These are phyloP conservation scores for Bilobella aurantiaca DNA, from an alignment of 1,140 invertebrate genomes.

Conservation along the genomic window DNA sequence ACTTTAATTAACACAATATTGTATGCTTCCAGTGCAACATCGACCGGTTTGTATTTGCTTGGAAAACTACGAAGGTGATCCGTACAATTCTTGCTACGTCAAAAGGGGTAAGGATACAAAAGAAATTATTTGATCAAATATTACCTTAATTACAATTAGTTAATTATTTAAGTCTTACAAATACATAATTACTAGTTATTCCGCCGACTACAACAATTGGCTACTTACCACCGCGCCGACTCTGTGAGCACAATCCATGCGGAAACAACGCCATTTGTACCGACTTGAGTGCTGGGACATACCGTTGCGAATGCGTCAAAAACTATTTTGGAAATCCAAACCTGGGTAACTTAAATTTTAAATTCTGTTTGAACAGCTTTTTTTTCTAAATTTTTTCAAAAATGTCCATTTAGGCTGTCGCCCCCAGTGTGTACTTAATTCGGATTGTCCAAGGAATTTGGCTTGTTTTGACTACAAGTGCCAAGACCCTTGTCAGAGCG, in stretches of 20 bases:
- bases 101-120: too few relatives aligned
- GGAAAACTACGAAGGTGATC: constrained; percentile 66
- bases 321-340: constrained; percentile 59
- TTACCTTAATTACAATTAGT: too few relatives aligned
- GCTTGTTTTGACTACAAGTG: constrained; percentile 81
- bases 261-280: constrained; percentile 41
- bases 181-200: constrained; percentile 68
- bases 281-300: background rate
- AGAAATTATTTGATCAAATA: too few relatives aligned
- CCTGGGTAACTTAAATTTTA: constrained; percentile 12
- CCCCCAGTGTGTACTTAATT: constrained; percentile 53
- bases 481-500: constrained; percentile 70
- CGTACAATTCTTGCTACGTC: constrained; percentile 41
- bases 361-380: background rate
- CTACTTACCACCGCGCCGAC: constrained; percentile 36
- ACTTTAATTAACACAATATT: too few relatives aligned
- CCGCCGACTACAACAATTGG: constrained; percentile 43
- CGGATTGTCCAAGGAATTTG: constrained; percentile 64
- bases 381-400: background rate
- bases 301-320: constrained; percentile 50
- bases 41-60: constrained; percentile 48
- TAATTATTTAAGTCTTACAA: too few relatives aligned
- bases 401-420: constrained; percentile 42
- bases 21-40: constrained; percentile 29
- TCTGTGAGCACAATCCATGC: constrained; percentile 70